Evolutionary conservation across 2,888 invertebrate species (phyloP), one percentile per base, ranked within the genome.

Genomic region (Trissolcus japonicus): DNA sequence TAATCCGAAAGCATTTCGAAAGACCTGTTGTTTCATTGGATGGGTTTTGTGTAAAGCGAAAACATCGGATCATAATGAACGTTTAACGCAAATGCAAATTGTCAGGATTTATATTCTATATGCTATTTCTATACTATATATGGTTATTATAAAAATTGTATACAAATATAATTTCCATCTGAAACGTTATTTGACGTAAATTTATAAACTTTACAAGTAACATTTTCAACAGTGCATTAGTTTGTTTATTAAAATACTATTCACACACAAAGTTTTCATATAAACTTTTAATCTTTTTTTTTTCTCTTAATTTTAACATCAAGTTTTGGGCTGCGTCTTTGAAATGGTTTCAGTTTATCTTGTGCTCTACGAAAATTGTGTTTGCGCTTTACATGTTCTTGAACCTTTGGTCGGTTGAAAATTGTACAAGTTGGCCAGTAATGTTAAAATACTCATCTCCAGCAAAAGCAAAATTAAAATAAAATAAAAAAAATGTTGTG

Each of bases 241-340:
- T 60, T 69, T 41, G 21, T 56, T 76, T 71, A 76, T 71, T 71
- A 69, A 76, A 66, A 76, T 76, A 76, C 61, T 69, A 76, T 76
- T 71, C 53, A 67, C 51, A 54, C 46, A 35, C 54, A 76, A 66
- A 76, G 67, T 71, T 56, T 71, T 16, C 46, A 67, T 66, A 71
- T 71, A 65, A 76, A 76, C 67, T 35, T 35, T 35, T 35, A 35
- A 35, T 35, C 35, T 11, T 11, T 35, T 35, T 35, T 67, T 67
- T 35, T 16, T 50, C 59, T 60, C 59, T 71, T 56, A 76, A 69
- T 65, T 69, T 63, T 46, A 69, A 75, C 61, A 50, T 67, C 63
- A 17, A 43, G 59, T 75, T 51, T 59, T 55, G 56, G 46, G 21
- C 6, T n/a, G 4, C 11, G 40, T 75, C 60, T 65, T 65, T 35